phyloP scores from a whole-genome alignment of 2,888 invertebrate genomes.

The Carcina quercana region DNA sequence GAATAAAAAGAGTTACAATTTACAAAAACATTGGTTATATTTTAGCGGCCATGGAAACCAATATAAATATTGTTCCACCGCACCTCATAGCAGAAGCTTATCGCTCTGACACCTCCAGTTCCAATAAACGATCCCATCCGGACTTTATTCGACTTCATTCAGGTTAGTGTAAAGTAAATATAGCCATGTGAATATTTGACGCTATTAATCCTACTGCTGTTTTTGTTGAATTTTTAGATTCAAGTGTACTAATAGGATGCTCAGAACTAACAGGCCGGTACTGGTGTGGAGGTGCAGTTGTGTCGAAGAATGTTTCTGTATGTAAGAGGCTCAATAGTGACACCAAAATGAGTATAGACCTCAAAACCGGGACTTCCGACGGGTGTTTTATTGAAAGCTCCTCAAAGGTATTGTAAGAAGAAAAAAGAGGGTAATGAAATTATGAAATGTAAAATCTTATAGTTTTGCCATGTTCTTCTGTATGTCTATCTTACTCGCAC shows the following conservation, averaged over 20 bases:
- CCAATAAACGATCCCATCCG: conserved; percentile 43
- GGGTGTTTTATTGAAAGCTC: conserved; percentile 55
- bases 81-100: conserved; percentile 67
- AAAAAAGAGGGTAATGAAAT: not conserved
- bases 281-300: conserved; percentile 58
- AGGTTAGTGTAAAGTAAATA: conserved; percentile 25
- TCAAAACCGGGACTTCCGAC: conserved; percentile 54
- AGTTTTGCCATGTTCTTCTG: too few relatives aligned
- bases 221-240: conserved; percentile 42
- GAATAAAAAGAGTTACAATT: too few relatives aligned
- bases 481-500: too few relatives aligned
- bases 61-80: conserved; percentile 53
- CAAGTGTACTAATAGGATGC: conserved; percentile 53
- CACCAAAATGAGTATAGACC: conserved; percentile 37
- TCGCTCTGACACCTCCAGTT: conserved; percentile 50
- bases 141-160: conserved; percentile 50
- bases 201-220: conserved; percentile 1
- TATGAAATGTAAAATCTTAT: too few relatives aligned
- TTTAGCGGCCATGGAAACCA: conserved; percentile 36
- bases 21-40: too few relatives aligned
- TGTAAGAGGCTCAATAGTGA: conserved; percentile 26
- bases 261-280: conserved; percentile 65
- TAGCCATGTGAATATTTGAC: not conserved
- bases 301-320: conserved; percentile 38
- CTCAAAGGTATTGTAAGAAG: conserved; percentile 55